Evolutionary conservation across 2,797 vertebrate species (phyloP).

Genomic region (Chelon auratus): DNA sequence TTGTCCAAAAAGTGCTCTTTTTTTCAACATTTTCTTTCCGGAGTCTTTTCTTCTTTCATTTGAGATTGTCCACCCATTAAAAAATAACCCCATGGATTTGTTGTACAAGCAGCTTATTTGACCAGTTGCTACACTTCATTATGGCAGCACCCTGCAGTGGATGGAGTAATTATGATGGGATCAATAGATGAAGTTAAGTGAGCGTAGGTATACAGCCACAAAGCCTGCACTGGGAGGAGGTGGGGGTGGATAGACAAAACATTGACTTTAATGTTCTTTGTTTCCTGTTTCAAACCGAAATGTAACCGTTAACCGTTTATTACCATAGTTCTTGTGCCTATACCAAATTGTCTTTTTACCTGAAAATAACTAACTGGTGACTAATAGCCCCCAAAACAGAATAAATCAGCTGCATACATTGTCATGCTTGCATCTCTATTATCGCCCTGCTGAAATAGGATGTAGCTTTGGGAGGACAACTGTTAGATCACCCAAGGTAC

Average conservation of each 20-base stretch:
- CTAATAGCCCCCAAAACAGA: background rate
- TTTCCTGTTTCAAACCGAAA: too few relatives aligned
- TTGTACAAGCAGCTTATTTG: background rate
- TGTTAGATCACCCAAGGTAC: conserved; percentile 33
- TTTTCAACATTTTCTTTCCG: too few relatives aligned
- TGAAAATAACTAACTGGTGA: background rate
- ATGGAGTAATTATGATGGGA: background rate
- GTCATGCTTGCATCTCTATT: conserved; percentile 25
- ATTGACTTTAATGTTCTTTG: background rate
- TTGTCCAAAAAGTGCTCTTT: background rate
- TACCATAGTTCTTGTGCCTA: background rate
- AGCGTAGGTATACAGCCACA: background rate
- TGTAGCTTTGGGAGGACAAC: conserved; percentile 23
- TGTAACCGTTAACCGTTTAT: too few relatives aligned
- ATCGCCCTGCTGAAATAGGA: conserved; percentile 13
- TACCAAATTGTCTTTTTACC: background rate
- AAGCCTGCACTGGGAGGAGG: background rate
- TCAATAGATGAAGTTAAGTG: background rate
- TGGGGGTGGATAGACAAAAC: background rate
- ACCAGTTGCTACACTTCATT: background rate
- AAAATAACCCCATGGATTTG: background rate
- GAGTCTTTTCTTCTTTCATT: background rate
- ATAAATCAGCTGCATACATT: conserved; percentile 6
- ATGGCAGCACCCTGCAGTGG: background rate
- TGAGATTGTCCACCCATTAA: too few relatives aligned